phyloP scores from a whole-genome alignment of 2,888 invertebrate genomes.

The Cyclophora albipunctata region DNA sequence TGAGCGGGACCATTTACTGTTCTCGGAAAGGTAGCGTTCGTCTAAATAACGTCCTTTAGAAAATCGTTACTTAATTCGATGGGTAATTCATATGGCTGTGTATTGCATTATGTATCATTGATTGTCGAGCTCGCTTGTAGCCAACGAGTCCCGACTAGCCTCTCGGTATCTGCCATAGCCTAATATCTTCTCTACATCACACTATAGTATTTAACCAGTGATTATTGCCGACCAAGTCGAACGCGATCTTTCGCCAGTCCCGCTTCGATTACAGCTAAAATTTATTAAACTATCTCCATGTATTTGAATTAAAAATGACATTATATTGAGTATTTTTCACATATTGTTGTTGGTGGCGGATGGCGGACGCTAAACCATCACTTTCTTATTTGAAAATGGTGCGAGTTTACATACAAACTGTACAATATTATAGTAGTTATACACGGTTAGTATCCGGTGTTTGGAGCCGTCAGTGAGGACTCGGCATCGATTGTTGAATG shows the following conservation, averaged over 20 bases:
- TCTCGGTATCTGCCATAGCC: too few species aligned
- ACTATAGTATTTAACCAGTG: too few species aligned
- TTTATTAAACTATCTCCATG: constrained; percentile 26
- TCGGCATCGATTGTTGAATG: too few species aligned
- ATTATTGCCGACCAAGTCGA: constrained; percentile 6
- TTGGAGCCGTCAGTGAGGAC: neutral
- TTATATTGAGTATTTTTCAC: constrained; percentile 5
- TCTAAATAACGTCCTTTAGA: constrained; percentile 10
- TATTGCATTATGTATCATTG: constrained; percentile 6
- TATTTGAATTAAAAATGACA: constrained; percentile 25
- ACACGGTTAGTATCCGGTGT: too few species aligned
- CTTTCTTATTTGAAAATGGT: too few species aligned
- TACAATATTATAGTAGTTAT: too few species aligned
- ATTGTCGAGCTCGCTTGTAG: too few species aligned
- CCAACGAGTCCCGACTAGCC: too few species aligned
- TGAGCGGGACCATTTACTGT: constrained; percentile 26
- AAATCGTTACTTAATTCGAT: constrained; percentile 12
- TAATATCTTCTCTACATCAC: too few species aligned
- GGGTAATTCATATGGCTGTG: constrained; percentile 21
- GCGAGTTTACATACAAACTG: too few species aligned
- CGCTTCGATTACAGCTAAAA: constrained; percentile 29
- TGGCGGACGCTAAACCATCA: too few species aligned
- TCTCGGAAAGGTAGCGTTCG: constrained; percentile 20
- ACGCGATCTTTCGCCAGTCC: constrained; percentile 23
- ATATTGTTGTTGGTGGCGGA: too few species aligned